Percentiles rank a stretch among this genome's conserved stretches.
These are phyloP conservation scores for Erythrocebus patas DNA, from an alignment of 2,113 vertebrate genomes.

Conservation along the genomic window DNA sequence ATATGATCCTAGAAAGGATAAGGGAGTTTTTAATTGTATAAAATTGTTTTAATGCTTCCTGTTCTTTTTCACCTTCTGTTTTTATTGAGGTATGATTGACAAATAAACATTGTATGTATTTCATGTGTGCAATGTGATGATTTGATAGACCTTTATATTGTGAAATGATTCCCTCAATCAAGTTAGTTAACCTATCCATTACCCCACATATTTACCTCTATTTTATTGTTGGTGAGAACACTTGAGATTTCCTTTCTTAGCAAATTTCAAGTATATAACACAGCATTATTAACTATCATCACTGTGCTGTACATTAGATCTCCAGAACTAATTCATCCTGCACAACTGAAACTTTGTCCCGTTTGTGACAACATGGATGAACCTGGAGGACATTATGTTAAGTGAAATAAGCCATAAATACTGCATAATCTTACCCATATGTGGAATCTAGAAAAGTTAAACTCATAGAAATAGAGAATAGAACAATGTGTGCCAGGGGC, in stretches of 20 bases:
- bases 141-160: not conserved
- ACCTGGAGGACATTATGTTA: not conserved
- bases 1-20: not conserved
- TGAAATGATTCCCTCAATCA: not conserved
- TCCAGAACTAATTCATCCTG: not conserved
- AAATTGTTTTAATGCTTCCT: constrained; percentile 8
- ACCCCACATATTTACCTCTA: not conserved
- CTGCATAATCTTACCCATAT: not conserved
- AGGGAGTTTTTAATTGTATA: constrained; percentile 9
- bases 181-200: not conserved
- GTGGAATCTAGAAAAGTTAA: not conserved
- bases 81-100: not conserved
- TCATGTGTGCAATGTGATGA: not conserved
- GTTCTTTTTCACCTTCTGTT: constrained; percentile 20
- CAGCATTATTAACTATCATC: not conserved
- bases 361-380: not conserved
- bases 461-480: not conserved
- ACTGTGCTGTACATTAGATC: not conserved
- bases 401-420: not conserved
- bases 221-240: not conserved
- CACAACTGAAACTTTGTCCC: not conserved
- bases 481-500: not conserved
- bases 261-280: not conserved
- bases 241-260: not conserved
- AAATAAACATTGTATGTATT: not conserved